Conservation (phyloP, 2,888 invertebrate genomes). For the Lissocephala sabroskyi region DNA sequence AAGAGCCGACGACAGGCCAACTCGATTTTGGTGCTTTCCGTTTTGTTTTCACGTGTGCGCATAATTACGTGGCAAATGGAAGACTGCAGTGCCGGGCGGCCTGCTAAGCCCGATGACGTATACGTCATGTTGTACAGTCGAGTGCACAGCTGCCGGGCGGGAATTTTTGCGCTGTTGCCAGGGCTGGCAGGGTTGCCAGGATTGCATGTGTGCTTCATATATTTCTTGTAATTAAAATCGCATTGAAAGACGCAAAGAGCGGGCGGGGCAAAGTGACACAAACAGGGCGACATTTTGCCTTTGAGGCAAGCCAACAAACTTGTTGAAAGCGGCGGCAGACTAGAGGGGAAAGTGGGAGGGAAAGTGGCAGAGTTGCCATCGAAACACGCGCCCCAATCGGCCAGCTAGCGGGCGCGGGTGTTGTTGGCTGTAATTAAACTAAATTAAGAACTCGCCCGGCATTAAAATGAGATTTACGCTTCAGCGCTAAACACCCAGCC, state of each 20-base stretch:
- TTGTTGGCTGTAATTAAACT: conserved; percentile 59
- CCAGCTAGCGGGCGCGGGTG: conserved; percentile 13
- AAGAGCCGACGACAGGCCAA: too few relatives aligned
- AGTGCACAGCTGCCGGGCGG: too few relatives aligned
- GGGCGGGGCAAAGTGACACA: not conserved
- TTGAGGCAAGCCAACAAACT: conserved; percentile 57
- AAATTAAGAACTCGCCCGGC: conserved; percentile 65
- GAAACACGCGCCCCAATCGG: not conserved
- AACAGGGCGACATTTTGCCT: conserved; percentile 44
- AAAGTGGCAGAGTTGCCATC: too few relatives aligned
- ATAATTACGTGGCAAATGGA: conserved; percentile 54
- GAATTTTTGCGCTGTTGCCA: conserved; percentile 2
- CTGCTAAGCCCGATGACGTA: too few relatives aligned
- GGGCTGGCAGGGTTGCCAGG: conserved; percentile 37
- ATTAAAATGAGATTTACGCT: conserved; percentile 64
- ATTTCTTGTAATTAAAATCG: conserved; percentile 64
- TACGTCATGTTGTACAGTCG: too few relatives aligned
- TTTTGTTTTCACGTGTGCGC: conserved; percentile 37
- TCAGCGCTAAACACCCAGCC: not conserved
- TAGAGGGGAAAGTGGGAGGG: not conserved
- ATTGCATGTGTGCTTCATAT: conserved; percentile 37
- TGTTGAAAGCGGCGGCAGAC: conserved; percentile 39
- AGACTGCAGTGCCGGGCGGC: too few relatives aligned
- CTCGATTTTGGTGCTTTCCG: too few relatives aligned
- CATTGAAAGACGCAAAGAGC: conserved; percentile 45